Evolutionary conservation across 1,140 invertebrate species (phyloP).

Genomic region (Hermetia illucens): DNA sequence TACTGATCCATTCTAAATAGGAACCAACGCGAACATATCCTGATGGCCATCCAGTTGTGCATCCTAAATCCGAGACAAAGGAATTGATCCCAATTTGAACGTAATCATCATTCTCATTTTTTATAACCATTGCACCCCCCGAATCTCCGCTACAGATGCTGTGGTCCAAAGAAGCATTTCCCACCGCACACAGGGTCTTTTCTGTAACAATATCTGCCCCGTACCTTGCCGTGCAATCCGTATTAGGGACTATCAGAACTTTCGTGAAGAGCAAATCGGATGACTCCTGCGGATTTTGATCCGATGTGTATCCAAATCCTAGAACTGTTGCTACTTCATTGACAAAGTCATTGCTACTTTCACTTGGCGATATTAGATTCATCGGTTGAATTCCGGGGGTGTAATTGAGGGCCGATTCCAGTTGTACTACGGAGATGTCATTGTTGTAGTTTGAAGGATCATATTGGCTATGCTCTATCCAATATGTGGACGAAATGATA

Average conservation of each 20-base stretch:
- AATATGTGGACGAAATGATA: too few species aligned
- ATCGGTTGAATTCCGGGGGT: constrained; percentile 18
- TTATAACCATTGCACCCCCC: constrained; percentile 16
- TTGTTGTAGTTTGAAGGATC: constrained; percentile 28
- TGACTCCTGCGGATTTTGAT: constrained; percentile 21
- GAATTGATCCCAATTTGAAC: constrained; percentile 27
- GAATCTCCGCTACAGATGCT: constrained; percentile 26
- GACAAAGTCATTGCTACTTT: constrained; percentile 12
- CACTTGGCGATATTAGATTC: constrained; percentile 10
- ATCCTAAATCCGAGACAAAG: constrained; percentile 23
- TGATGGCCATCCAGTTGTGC: constrained; percentile 19
- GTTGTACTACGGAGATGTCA: constrained; percentile 40
- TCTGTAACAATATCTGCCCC: constrained; percentile 11
- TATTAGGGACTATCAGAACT: constrained; percentile 19
- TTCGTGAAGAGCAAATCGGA: constrained; percentile 15
- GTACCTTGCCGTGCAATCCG: constrained; percentile 10
- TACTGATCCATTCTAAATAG: constrained; percentile 17
- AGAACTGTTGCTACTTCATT: constrained; percentile 15
- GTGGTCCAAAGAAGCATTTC: constrained; percentile 15
- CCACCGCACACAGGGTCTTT: constrained; percentile 17
- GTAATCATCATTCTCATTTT: constrained; percentile 6
- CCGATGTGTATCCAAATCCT: constrained; percentile 19
- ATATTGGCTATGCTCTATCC: constrained; percentile 33
- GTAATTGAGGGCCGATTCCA: constrained; percentile 30
- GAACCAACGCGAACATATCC: constrained; percentile 22